phyloP scores from a whole-genome alignment of 1,140 invertebrate genomes.

The Drosophila lacteicornis region DNA sequence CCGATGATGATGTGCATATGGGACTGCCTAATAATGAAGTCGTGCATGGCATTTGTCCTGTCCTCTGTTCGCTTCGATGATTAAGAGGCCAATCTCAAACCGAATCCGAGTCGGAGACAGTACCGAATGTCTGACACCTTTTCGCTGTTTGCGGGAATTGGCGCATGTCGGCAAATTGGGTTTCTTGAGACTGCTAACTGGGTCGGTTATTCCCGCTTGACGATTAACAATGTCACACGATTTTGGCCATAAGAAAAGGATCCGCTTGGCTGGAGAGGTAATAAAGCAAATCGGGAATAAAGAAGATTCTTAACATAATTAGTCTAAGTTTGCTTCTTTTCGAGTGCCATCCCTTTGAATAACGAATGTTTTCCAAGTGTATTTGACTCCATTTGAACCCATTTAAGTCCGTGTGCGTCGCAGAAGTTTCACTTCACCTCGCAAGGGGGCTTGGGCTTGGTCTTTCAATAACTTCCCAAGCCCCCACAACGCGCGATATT shows the following conservation, averaged over 20 bases:
- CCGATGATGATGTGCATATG: conserved; percentile 72
- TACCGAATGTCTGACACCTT: conserved; percentile 72
- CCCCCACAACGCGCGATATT: conserved; percentile 64
- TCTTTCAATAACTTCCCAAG: conserved; percentile 76
- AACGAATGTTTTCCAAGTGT: background rate
- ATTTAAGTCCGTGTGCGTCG: conserved; percentile 27
- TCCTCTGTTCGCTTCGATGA: conserved; percentile 56
- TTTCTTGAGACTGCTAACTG: conserved; percentile 25
- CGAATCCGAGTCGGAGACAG: conserved; percentile 6
- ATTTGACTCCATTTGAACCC: conserved; percentile 31
- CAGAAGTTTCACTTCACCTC: conserved; percentile 39
- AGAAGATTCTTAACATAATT: conserved; percentile 3
- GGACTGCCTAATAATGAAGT: conserved; percentile 78
- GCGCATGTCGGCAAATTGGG: conserved; percentile 60
- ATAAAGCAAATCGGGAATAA: background rate
- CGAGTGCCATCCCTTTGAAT: background rate
- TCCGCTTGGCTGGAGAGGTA: conserved; percentile 9
- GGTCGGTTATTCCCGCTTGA: conserved; percentile 28
- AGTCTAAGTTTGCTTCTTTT: background rate
- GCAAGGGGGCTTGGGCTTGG: conserved; percentile 25
- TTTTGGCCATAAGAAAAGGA: conserved; percentile 28
- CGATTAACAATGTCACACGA: conserved; percentile 45
- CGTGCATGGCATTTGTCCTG: conserved; percentile 75
- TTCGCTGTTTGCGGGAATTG: conserved; percentile 45
- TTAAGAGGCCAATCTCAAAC: conserved; percentile 47